phyloP scores from a whole-genome alignment of 2,797 vertebrate species.

The Fistularia commersonii region DNA sequence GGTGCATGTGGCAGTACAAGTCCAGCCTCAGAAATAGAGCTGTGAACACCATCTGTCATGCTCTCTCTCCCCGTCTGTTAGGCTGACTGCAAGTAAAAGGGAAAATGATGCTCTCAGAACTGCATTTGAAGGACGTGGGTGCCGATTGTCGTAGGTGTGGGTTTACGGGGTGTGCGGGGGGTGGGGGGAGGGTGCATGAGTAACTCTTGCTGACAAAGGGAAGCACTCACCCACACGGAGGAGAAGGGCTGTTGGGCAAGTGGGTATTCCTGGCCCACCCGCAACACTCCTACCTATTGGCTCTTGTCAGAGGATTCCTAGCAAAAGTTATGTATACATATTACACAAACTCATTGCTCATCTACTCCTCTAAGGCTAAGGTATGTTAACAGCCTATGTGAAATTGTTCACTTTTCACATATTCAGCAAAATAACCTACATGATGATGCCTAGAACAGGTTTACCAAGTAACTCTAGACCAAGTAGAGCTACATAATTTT shows the following conservation, averaged over 20 bases:
- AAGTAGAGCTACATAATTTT: too few species aligned
- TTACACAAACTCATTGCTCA: slow-evolving; percentile 44
- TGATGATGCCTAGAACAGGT: background rate
- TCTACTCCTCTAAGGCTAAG: slow-evolving; percentile 24
- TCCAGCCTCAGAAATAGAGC: slow-evolving; percentile 87
- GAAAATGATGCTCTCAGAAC: slow-evolving; percentile 71
- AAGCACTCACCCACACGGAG: slow-evolving; percentile 75
- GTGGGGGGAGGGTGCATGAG: slow-evolving; percentile 71
- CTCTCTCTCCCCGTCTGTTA: slow-evolving; percentile 82
- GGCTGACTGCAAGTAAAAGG: slow-evolving; percentile 75
- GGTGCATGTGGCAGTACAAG: slow-evolving; percentile 76
- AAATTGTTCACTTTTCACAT: slow-evolving; percentile 12
- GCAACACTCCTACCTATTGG: slow-evolving; percentile 71
- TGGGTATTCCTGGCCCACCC: slow-evolving; percentile 76
- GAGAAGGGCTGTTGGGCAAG: slow-evolving; percentile 73
- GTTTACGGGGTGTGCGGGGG: slow-evolving; percentile 64
- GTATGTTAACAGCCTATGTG: slow-evolving; percentile 15
- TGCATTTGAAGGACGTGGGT: slow-evolving; percentile 76
- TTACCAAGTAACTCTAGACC: too few species aligned
- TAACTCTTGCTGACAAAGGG: slow-evolving; percentile 78
- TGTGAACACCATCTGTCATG: slow-evolving; percentile 86
- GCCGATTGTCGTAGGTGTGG: slow-evolving; percentile 78
- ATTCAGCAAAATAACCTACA: slow-evolving; percentile 15
- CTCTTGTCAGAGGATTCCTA: slow-evolving; percentile 68
- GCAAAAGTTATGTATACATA: slow-evolving; percentile 55